These are phyloP conservation scores for Scomber japonicus DNA, from an alignment of 2,113 vertebrate genomes.

Conservation along the genomic window DNA sequence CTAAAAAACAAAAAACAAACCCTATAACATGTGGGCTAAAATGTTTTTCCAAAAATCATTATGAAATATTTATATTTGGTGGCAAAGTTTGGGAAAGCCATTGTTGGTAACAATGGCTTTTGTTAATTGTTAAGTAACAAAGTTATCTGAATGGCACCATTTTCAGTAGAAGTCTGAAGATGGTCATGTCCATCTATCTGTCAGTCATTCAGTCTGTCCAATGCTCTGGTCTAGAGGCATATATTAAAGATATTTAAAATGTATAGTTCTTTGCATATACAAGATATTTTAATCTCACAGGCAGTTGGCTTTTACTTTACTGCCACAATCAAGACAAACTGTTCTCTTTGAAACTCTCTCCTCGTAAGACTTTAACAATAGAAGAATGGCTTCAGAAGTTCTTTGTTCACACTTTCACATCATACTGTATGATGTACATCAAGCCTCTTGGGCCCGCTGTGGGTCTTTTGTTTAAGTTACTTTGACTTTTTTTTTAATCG, in stretches of 20 bases:
- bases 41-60: neutral
- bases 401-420: slow-evolving; percentile 6
- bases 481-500: neutral
- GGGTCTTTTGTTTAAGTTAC: neutral
- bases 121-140: too few relatives aligned
- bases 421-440: neutral
- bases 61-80: neutral
- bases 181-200: too few relatives aligned
- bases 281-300: neutral
- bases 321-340: neutral
- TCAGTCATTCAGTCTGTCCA: too few relatives aligned
- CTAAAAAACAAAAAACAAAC: too few relatives aligned
- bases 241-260: neutral
- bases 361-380: neutral
- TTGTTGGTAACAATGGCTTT: too few relatives aligned
- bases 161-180: neutral
- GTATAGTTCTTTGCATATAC: too few relatives aligned
- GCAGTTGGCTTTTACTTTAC: neutral
- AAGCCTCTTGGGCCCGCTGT: neutral
- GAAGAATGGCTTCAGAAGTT: neutral
- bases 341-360: neutral
- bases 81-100: neutral
- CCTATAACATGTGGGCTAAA: neutral
- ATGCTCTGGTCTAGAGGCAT: too few relatives aligned
- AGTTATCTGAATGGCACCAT: neutral